Base-by-base conservation (phyloP, 2,888 invertebrate genomes). In the Doris montereyensis region DNA sequence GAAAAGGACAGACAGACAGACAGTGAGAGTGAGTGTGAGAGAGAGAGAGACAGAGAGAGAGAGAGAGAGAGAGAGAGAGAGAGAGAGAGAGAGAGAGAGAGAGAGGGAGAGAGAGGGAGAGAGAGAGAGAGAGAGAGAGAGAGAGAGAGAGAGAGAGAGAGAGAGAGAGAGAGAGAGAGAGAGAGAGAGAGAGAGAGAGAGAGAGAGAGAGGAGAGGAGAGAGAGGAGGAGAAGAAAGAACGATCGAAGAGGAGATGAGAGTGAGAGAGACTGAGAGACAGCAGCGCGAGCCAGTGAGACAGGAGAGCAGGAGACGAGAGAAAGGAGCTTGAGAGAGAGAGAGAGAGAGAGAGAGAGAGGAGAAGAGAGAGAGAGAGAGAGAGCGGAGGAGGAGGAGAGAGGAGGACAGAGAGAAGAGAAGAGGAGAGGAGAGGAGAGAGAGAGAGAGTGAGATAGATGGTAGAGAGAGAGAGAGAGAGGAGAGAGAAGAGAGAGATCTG, bases 71-170 rank as follows among this genome's bases (percentile, higher is more conserved):
- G n/a, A n/a, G n/a, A n/a, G 17, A 5, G 32, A 21, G 34, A 57
- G 34, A 32, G 28, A 30, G 72, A 65, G 1, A 68, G 78, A 1
- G 60, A 76, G 21, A 83, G 81, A 5, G 82, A 83, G 32, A 83
- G 86, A 28, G 83, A 87, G 8, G 83, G 83, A 58, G 88, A 87
- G 30, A 87, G 87, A 77, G 87, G 86, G 1, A 86, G 87, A 35
- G 87, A 88, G 30, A 1, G 30, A 32, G 30, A 1, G 28, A 2
- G 34, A 1, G n/a, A 52, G 10, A 52, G 52, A 52, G 10, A 52
- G 52, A 52, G 10, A 52, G 52, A 52, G 52, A 52, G 10, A 52
- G 52, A 52, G 52, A 52, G 10, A 52, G 52, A 52, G 52, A 52
- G 10, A 52, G 52, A 52, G 52, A 52, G 52, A 52, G 52, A 52